These are phyloP conservation scores for Lutjanus campechanus DNA, from an alignment of 2,797 vertebrate species.

Conservation along the genomic window DNA sequence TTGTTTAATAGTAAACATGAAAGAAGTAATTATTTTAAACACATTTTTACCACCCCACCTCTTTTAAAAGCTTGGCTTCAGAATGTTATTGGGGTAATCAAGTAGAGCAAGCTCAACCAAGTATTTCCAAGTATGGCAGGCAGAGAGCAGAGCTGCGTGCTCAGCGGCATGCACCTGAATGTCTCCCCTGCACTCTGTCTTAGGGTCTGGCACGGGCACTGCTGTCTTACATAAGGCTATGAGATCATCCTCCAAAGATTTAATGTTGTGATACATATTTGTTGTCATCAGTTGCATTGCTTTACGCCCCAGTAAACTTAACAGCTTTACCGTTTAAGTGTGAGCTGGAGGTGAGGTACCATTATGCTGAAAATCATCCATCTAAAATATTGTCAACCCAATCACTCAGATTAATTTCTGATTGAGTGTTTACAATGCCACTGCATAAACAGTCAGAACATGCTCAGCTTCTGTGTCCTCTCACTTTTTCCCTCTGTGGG, in stretches of 20 bases:
- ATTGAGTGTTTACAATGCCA: constrained; percentile 14
- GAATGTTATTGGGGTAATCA: constrained; percentile 54
- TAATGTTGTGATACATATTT: constrained; percentile 58
- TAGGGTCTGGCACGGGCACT: constrained; percentile 58
- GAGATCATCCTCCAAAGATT: constrained; percentile 69
- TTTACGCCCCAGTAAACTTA: constrained; percentile 42
- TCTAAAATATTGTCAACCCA: constrained; percentile 28
- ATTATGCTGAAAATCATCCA: constrained; percentile 18
- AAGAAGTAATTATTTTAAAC: constrained; percentile 43
- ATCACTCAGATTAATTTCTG: constrained; percentile 37
- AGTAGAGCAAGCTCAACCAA: constrained; percentile 49
- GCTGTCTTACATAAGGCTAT: constrained; percentile 75
- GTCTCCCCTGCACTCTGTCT: constrained; percentile 61
- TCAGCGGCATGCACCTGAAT: constrained; percentile 73
- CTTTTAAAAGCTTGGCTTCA: constrained; percentile 45
- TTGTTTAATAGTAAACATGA: constrained; percentile 41
- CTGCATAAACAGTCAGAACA: constrained; percentile 34
- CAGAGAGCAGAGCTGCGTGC: constrained; percentile 64
- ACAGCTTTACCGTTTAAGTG: constrained; percentile 37
- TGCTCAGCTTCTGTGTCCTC: constrained; percentile 51
- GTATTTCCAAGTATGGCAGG: constrained; percentile 75
- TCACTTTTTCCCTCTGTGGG: constrained; percentile 44
- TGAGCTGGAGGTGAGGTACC: constrained; percentile 14
- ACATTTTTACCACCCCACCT: constrained; percentile 9
- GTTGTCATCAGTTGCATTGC: constrained; percentile 55